Evolutionary conservation across 2,797 vertebrate species (phyloP).

Genomic region (Typhlichthys eigenmanni): DNA sequence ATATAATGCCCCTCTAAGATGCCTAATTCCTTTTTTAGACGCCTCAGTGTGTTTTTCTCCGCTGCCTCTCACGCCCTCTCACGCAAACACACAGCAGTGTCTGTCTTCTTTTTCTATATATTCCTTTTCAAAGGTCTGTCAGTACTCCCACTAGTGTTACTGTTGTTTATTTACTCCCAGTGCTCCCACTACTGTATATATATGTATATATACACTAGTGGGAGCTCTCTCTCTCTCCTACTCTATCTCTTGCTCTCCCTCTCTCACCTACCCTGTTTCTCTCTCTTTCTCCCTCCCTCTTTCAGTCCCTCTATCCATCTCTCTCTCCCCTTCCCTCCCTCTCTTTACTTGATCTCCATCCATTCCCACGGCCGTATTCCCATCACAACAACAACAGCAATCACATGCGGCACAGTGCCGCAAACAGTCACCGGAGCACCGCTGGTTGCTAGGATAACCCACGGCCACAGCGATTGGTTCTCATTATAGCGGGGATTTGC

Average conservation of each 20-base stretch:
- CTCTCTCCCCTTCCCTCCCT: slow-evolving; percentile 17
- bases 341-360: neutral
- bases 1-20: slow-evolving; percentile 84
- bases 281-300: slow-evolving; percentile 32
- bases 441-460: slow-evolving; percentile 78
- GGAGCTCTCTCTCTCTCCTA: slow-evolving; percentile 7
- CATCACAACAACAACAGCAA: slow-evolving; percentile 57
- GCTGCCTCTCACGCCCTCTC: neutral
- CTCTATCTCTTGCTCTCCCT: neutral
- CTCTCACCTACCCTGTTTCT: slow-evolving; percentile 41
- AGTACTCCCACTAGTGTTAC: slow-evolving; percentile 53
- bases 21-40: slow-evolving; percentile 78
- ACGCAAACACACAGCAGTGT: neutral
- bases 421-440: slow-evolving; percentile 53
- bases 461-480: slow-evolving; percentile 66
- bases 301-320: neutral
- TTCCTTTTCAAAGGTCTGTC: slow-evolving; percentile 45
- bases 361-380: slow-evolving; percentile 16
- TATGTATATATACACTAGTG: neutral
- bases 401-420: slow-evolving; percentile 39
- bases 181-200: neutral
- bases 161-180: slow-evolving; percentile 12
- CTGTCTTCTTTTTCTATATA: slow-evolving; percentile 14
- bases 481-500: slow-evolving; percentile 73
- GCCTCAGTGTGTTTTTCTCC: slow-evolving; percentile 60